A percentile compares a stretch with the other conserved stretches of the same genome.
Conservation (phyloP, 2,888 invertebrate genomes). For the Papilio elwesi region DNA sequence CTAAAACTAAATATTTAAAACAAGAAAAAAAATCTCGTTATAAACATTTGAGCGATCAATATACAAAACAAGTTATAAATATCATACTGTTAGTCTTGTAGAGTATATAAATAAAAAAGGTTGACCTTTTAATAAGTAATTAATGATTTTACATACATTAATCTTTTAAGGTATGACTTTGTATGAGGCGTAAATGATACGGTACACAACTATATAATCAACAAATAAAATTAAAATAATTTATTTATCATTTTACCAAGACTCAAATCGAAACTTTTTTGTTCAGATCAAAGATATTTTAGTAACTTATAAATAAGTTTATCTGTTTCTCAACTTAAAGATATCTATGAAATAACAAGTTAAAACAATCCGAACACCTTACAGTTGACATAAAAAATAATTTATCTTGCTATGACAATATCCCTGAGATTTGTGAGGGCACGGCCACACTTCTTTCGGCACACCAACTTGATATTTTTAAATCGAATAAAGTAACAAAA, state of each 20-base stretch:
- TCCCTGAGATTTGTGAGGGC: no score
- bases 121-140: no score
- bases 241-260: neutral
- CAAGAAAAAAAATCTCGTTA: neutral
- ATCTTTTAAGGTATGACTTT: no score
- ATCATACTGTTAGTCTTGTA: neutral
- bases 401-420: neutral
- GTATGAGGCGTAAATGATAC: neutral
- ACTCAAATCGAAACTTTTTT: neutral
- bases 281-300: neutral
- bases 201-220: slow-evolving; percentile 6
- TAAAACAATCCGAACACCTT: neutral
- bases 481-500: no score
- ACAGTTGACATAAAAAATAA: neutral
- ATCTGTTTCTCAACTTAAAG: neutral
- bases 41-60: neutral
- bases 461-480: no score
- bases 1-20: neutral
- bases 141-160: neutral
- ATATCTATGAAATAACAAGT: neutral
- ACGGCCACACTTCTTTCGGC: no score
- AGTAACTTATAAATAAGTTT: neutral
- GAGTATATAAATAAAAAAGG: neutral
- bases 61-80: neutral
- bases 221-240: neutral